Conservation (phyloP, 2,888 invertebrate genomes). For the Thera obeliscata region DNA sequence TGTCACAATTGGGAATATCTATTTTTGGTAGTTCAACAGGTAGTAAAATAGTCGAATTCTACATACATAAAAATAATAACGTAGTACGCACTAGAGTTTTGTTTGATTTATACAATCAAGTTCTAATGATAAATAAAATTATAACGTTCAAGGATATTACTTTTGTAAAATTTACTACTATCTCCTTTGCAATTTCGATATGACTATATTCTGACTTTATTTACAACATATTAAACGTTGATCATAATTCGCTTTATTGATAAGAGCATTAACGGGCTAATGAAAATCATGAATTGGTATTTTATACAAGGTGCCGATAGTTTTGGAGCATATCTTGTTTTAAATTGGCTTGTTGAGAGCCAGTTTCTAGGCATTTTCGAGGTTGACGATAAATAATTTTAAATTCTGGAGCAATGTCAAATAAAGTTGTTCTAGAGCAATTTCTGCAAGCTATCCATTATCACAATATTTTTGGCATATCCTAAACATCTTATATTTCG, state of each 20-base stretch:
- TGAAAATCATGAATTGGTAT: slow-evolving; percentile 20
- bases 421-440: background rate
- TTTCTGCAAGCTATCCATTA: background rate
- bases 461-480: too few species aligned
- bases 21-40: background rate
- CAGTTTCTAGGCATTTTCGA: slow-evolving; percentile 6
- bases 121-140: too few species aligned
- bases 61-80: too few species aligned
- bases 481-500: too few species aligned
- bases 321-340: slow-evolving; percentile 15
- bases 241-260: slow-evolving; percentile 20
- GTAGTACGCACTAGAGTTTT: too few species aligned
- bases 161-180: too few species aligned
- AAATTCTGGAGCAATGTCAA: background rate
- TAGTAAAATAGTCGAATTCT: background rate
- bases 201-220: background rate
- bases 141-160: too few species aligned
- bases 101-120: too few species aligned
- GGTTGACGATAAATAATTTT: slow-evolving; percentile 8
- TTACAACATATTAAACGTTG: slow-evolving; percentile 13
- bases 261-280: slow-evolving; percentile 12
- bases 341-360: slow-evolving; percentile 25
- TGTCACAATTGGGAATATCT: background rate
- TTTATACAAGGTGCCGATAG: slow-evolving; percentile 21
- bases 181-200: background rate